Percentiles rank a stretch among this genome's conserved stretches.
These are phyloP conservation scores for Paragorgia papillata DNA, from an alignment of 92 coral and sea anemone genomes.

Conservation along the genomic window DNA sequence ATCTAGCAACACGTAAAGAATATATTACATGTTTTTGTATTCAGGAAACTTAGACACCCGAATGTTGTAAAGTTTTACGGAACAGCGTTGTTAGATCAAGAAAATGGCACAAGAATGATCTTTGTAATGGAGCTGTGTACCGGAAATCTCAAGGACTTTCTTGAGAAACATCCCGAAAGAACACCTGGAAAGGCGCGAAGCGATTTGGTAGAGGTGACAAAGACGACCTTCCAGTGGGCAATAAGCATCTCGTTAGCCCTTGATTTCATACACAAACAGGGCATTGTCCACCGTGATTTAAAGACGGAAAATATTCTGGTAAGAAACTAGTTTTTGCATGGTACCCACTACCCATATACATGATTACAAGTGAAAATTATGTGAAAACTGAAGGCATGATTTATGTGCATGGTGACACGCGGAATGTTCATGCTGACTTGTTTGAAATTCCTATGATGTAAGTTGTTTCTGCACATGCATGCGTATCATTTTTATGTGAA, in stretches of 20 bases:
- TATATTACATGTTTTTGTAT: too few species aligned
- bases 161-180: conserved; percentile 5
- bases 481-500: too few species aligned
- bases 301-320: conserved; percentile 35
- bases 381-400: too few species aligned
- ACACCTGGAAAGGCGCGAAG: conserved; percentile 32
- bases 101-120: not conserved
- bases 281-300: conserved; percentile 47
- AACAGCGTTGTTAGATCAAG: not conserved
- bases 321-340: not conserved
- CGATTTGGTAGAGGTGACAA: not conserved
- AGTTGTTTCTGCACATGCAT: too few species aligned
- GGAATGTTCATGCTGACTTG: too few species aligned
- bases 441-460: too few species aligned
- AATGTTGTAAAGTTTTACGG: conserved; percentile 37
- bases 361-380: too few species aligned
- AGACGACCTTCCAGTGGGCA: conserved; percentile 2
- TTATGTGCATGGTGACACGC: too few species aligned
- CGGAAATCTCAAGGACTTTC: conserved; percentile 7
- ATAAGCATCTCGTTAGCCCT: conserved; percentile 40
- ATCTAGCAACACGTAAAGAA: too few species aligned
- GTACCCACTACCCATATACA: not conserved
- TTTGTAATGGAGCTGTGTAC: conserved; percentile 50
- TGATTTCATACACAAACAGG: conserved; percentile 37
- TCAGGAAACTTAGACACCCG: conserved; percentile 10